Evolutionary conservation across 2,797 vertebrate genomes (phyloP), one percentile per base, ranked within the genome.

Genomic region (Crax fasciolata): DNA sequence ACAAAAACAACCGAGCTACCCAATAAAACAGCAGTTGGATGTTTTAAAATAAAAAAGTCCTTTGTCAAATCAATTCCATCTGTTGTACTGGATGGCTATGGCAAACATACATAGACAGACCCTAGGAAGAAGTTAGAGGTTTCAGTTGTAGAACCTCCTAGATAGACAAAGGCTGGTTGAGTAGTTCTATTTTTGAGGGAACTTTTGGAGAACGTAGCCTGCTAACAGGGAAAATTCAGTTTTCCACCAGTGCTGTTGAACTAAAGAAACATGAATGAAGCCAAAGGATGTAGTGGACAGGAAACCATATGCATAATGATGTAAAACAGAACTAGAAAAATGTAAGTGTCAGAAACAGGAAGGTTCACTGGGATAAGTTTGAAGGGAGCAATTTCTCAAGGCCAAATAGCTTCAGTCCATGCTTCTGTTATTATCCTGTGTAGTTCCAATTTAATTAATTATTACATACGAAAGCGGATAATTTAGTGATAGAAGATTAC

Each of bases 41-140:
- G 8, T 35, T n/a, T 65, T 80, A 55, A 77, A 83, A 70, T 85
- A 94, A 81, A 68, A 92, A 82, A 41, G 91, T 79, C 84, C 44
- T 95, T 94, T 44, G 25, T 52, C 54, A 89, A 90, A 88, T 39
- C 19, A 30, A 11, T 65, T 78, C 25, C 7, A 4, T 48, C 32
- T 17, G 25, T 83, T 58, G 39, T 32, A 49, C 25, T 72, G 52
- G 27, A 15, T 83, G 30, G 30, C 39, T 59, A 6, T 78, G 58
- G 19, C 48, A 73, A 32, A 20, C 18, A 21, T 48, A 20, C 38
- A 13, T 19, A 77, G 49, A 39, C 15, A 43, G 28, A 63, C 13
- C 21, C 15, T 25, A 63, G 43, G 39, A 73, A 63, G 18, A 84
- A 39, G 44, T 39, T 73, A 20, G 1, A 58, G 28, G 55, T 35